phyloP scores from a whole-genome alignment of 2,888 invertebrate genomes.

The Eurois occulta region DNA sequence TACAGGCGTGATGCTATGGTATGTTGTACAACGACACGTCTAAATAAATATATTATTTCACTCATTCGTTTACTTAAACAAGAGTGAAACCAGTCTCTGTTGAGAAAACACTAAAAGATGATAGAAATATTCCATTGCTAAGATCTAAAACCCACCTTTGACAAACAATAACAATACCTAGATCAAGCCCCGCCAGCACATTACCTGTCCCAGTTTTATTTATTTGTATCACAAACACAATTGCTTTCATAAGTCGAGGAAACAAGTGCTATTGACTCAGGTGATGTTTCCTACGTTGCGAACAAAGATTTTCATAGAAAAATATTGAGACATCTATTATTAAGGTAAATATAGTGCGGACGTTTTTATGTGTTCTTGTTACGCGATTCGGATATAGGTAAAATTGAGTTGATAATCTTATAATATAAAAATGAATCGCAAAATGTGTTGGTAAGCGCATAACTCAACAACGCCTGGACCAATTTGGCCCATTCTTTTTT shows the following conservation, averaged over 20 bases:
- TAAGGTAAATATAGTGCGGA: slow-evolving; percentile 50
- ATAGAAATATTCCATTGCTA: not conserved
- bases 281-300: slow-evolving; percentile 57
- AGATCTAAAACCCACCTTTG: not conserved
- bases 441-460: too few species aligned
- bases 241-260: slow-evolving; percentile 47
- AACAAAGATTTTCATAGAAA: slow-evolving; percentile 36
- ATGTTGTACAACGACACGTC: too few species aligned
- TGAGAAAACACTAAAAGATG: not conserved
- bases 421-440: too few species aligned
- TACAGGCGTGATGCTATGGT: too few species aligned
- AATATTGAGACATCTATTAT: slow-evolving; percentile 59
- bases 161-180: slow-evolving; percentile 21
- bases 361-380: slow-evolving; percentile 45
- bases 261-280: slow-evolving; percentile 66
- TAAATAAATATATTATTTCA: not conserved
- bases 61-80: not conserved
- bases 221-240: slow-evolving; percentile 66
- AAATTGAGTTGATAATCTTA: not conserved
- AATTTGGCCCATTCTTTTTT: too few species aligned
- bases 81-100: not conserved
- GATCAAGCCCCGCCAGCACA: slow-evolving; percentile 4
- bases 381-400: not conserved
- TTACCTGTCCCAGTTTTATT: slow-evolving; percentile 44
- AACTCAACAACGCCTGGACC: too few species aligned